Conservation (phyloP, 2,797 vertebrate genomes). For the Nasua narica region DNA sequence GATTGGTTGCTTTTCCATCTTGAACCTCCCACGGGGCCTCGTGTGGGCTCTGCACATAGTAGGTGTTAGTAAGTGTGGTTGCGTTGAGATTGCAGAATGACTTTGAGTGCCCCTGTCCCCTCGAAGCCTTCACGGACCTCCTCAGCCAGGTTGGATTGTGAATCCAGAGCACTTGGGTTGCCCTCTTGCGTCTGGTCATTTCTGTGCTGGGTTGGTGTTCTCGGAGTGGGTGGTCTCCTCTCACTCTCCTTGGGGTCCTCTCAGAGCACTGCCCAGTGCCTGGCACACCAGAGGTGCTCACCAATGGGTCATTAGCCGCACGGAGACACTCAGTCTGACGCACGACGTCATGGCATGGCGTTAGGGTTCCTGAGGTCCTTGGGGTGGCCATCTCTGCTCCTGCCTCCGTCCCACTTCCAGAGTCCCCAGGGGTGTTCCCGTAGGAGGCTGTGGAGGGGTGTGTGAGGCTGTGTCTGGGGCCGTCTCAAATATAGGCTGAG, state of each 20-base stretch:
- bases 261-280: not conserved
- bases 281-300: not conserved
- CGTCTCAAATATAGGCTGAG: not conserved
- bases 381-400: not conserved
- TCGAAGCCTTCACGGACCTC: not conserved
- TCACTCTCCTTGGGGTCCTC: not conserved
- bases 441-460: not conserved
- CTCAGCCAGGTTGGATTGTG: not conserved
- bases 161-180: not conserved
- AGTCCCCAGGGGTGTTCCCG: not conserved
- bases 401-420: not conserved
- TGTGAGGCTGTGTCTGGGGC: not conserved
- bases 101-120: not conserved
- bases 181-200: not conserved
- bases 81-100: not conserved
- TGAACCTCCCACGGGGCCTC: not conserved
- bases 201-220: not conserved
- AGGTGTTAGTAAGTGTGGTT: not conserved
- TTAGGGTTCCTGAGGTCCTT: not conserved
- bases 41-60: not conserved
- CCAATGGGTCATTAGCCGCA: fast-evolving
- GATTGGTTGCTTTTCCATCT: not conserved
- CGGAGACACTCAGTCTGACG: fast-evolving
- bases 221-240: not conserved
- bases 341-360: fast-evolving